A percentile compares a stretch with the other conserved stretches of the same genome.
Evolutionary conservation across 1,140 invertebrate genomes (phyloP).

Genomic region (Pinna nobilis): DNA sequence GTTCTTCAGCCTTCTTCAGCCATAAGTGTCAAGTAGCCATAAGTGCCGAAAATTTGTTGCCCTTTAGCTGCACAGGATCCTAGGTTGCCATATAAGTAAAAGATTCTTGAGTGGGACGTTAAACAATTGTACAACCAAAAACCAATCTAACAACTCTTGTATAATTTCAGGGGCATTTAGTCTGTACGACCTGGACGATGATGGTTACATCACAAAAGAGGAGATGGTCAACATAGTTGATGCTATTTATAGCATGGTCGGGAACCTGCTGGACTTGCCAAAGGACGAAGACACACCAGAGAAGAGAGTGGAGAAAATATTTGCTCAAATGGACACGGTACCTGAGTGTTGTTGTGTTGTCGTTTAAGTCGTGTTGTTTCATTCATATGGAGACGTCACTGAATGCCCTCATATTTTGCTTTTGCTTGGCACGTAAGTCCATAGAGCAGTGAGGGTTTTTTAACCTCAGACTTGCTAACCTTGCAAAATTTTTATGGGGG

Average conservation of each 20-base stretch:
- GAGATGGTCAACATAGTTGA: slow-evolving; percentile 99
- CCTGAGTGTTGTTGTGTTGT: slow-evolving; percentile 66
- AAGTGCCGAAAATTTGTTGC: too few species aligned
- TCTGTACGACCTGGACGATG: slow-evolving; percentile 98
- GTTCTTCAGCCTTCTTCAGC: too few species aligned
- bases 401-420: not conserved
- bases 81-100: too few species aligned
- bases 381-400: slow-evolving; percentile 3
- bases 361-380: too few species aligned
- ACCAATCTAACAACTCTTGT: not conserved
- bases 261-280: slow-evolving; percentile 88
- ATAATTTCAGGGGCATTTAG: slow-evolving; percentile 92
- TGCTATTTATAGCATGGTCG: slow-evolving; percentile 99
- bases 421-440: too few species aligned
- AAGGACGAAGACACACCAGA: slow-evolving; percentile 89
- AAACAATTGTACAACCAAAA: too few species aligned
- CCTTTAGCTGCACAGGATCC: too few species aligned
- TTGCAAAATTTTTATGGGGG: too few species aligned
- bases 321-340: slow-evolving; percentile 77
- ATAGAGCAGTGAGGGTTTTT: too few species aligned
- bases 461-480: too few species aligned
- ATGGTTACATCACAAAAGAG: slow-evolving; percentile 96
- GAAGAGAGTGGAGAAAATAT: slow-evolving; percentile 77
- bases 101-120: too few species aligned
- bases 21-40: too few species aligned